Evolutionary conservation across 2,113 vertebrate species (phyloP), one percentile per base, ranked within the genome.

Genomic region (Polypterus bichir): DNA sequence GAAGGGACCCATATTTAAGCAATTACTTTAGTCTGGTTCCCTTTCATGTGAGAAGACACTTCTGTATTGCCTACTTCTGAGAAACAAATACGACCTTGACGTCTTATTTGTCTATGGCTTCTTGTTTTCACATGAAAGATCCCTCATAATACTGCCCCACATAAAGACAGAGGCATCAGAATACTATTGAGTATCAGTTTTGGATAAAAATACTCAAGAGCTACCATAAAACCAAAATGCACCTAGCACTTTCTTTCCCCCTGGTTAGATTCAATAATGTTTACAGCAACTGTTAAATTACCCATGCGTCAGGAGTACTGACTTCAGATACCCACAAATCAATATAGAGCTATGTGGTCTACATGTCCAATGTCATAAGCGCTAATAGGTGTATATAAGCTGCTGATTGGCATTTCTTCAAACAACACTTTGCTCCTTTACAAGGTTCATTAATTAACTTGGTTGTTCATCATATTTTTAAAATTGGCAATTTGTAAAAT

Each of bases 261-360:
- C 4, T 44, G 56, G 56, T 58, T 11, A 58, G 27, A 27, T 45
- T 58, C 56, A 58, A 45, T 45, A 4, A 11, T 8, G n/a, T 44
- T 8, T 7, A 58, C n/a, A 4, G 44, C 5, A 9, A 3, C 56
- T 7, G 44, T 58, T 58, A 44, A 58, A 58, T 58, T 45, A 58
- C 56, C 46, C 44, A 44, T 3, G 27, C 44, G 44, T 6, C 8
- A 27, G 46, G 56, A 44, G 44, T 58, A 5, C 44, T 27, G 56
- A 45, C 44, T 58, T 58, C 56, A 58, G 27, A 45, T 2, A 58
- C 56, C 56, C 56, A 45, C 56, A 58, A 45, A 58, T 58, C 56
- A 58, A 58, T 58, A 58, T 9, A 45, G 27, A 7, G 44, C 56
- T 46, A 45, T 58, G 56, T 58, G 56, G 27, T 7, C 56, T 58